Conservation (phyloP, 2,113 vertebrate genomes). For the Trinectes maculatus region DNA sequence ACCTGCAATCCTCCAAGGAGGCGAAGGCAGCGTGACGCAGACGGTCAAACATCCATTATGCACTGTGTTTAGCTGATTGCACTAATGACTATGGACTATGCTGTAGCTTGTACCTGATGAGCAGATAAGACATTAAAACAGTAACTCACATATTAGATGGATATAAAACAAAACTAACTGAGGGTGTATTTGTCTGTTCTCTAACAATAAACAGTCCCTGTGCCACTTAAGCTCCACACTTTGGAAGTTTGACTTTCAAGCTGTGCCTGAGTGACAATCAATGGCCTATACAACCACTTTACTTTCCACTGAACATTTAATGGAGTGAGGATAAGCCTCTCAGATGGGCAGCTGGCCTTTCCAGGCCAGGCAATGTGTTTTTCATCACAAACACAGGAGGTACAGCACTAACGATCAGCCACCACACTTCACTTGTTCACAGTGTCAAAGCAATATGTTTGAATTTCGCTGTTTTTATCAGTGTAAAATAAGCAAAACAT, state of each 20-base stretch:
- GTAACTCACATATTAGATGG: not conserved
- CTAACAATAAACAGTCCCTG: constrained; percentile 30
- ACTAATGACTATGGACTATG: not conserved
- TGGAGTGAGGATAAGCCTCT: constrained; percentile 69
- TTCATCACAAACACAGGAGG: constrained; percentile 33
- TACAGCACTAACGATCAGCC: constrained; percentile 18
- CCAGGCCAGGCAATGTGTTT: constrained; percentile 43
- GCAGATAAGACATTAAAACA: not conserved
- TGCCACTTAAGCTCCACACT: constrained; percentile 31
- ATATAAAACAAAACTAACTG: not conserved
- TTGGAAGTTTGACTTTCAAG: constrained; percentile 54
- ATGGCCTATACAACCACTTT: constrained; percentile 63
- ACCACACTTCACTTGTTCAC: constrained; percentile 3
- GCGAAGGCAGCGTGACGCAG: constrained; percentile 8
- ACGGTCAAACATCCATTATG: constrained; percentile 10
- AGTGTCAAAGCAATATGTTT: not conserved
- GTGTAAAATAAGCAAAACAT: not conserved
- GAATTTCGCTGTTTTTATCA: not conserved
- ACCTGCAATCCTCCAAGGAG: constrained; percentile 5
- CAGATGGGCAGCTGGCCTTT: constrained; percentile 52
- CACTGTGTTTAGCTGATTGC: constrained; percentile 5
- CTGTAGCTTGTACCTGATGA: not conserved
- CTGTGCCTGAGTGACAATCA: constrained; percentile 65
- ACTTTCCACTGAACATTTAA: constrained; percentile 69
- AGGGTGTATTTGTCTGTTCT: not conserved